Percentiles rank a stretch among this genome's conserved stretches.
Conservation (phyloP, 1,140 invertebrate genomes). For the Apolygus lucorum region DNA sequence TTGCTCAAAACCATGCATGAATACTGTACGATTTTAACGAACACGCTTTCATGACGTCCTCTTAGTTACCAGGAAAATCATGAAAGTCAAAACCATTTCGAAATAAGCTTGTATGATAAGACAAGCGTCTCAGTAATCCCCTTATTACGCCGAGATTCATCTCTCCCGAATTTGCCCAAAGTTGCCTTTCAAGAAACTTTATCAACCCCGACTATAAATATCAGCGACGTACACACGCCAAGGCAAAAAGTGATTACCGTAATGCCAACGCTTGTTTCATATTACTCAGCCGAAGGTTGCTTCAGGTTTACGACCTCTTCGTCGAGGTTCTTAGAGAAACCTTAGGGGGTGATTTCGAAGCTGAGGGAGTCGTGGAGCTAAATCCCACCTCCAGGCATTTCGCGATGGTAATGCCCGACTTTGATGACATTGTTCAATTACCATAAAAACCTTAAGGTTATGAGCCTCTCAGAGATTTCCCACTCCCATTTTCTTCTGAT, state of each 20-base stretch:
- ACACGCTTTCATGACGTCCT: too few relatives aligned
- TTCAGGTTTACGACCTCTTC: slow-evolving; percentile 10
- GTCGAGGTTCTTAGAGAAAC: too few relatives aligned
- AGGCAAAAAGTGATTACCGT: slow-evolving; percentile 4
- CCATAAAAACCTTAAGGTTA: slow-evolving; percentile 20
- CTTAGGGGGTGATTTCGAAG: neutral
- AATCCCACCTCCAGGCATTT: neutral
- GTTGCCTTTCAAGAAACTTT: neutral
- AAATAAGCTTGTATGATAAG: too few relatives aligned
- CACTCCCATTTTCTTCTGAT: slow-evolving; percentile 3
- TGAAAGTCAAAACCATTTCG: too few relatives aligned
- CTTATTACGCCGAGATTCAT: too few relatives aligned
- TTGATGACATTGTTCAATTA: slow-evolving; percentile 25
- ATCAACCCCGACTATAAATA: neutral
- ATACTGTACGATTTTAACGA: too few relatives aligned
- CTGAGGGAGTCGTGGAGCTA: neutral
- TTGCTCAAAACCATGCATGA: too few relatives aligned
- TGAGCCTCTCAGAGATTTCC: slow-evolving; percentile 1
- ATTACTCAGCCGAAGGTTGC: neutral
- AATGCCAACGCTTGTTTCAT: slow-evolving; percentile 7
- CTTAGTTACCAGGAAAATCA: too few relatives aligned
- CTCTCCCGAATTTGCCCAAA: too few relatives aligned
- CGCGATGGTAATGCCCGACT: slow-evolving; percentile 12
- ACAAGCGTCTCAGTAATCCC: too few relatives aligned
- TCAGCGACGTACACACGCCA: neutral